A percentile compares a stretch with the other conserved stretches of the same genome.
These are phyloP conservation scores for Tupaia tana DNA, from an alignment of 2,113 vertebrate species.

Conservation along the genomic window DNA sequence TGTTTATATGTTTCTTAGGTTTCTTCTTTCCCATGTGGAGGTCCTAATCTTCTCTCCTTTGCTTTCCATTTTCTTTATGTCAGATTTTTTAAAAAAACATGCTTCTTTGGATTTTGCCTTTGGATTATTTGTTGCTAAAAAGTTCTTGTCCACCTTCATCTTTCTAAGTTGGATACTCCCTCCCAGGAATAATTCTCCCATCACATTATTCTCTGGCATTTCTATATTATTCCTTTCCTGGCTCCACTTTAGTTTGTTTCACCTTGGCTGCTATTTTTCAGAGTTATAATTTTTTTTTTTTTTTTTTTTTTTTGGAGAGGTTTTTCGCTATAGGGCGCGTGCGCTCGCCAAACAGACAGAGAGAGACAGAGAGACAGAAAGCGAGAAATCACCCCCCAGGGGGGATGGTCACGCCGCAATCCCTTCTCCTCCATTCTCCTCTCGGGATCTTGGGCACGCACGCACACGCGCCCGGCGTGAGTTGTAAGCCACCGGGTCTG, in stretches of 20 bases:
- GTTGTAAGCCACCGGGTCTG: too few relatives aligned
- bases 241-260: too few relatives aligned
- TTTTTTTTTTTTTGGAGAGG: too few relatives aligned
- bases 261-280: not conserved
- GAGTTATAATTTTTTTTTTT: too few relatives aligned
- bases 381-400: too few relatives aligned
- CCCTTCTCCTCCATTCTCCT: too few relatives aligned
- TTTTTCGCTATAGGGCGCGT: too few relatives aligned
- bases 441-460: too few relatives aligned
- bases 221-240: not conserved
- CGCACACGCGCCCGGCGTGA: too few relatives aligned
- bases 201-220: not conserved
- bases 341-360: too few relatives aligned
- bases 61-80: not conserved
- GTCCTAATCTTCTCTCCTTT: not conserved
- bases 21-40: not conserved
- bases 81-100: not conserved
- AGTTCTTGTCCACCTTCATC: not conserved
- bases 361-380: too few relatives aligned
- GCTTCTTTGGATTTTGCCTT: not conserved
- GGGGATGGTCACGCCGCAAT: too few relatives aligned
- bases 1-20: not conserved
- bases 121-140: not conserved
- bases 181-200: not conserved
- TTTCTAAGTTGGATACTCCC: not conserved